A percentile compares a stretch with the other conserved stretches of the same genome.
These are phyloP conservation scores for Noctua pronuba DNA, from an alignment of 2,888 invertebrate species.

Conservation along the genomic window DNA sequence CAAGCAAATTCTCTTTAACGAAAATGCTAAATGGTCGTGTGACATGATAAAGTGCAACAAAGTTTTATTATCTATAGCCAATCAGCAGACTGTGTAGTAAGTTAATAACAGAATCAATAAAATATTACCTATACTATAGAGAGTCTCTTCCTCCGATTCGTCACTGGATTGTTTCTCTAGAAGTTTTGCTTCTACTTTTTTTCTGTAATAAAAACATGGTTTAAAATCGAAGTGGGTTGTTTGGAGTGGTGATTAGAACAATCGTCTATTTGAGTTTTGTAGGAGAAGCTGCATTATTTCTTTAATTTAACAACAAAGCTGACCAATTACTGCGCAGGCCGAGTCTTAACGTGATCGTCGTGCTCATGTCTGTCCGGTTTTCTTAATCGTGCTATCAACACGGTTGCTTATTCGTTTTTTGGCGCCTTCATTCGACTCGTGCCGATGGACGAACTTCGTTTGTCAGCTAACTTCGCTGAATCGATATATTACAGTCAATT, in stretches of 20 bases:
- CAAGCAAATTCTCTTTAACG: not conserved
- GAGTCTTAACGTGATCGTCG: no score
- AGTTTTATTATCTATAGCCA: not conserved
- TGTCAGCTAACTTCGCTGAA: not conserved
- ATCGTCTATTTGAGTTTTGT: not conserved
- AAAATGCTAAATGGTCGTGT: not conserved
- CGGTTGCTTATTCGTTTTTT: no score
- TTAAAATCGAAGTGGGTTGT: not conserved
- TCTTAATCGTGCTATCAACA: no score
- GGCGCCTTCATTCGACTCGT: not conserved
- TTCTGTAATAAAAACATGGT: slow-evolving; percentile 76
- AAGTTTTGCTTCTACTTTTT: slow-evolving; percentile 90
- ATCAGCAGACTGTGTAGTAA: not conserved
- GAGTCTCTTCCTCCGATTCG: slow-evolving; percentile 88
- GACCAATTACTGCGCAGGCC: not conserved
- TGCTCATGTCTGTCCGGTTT: not conserved
- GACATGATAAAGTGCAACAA: not conserved
- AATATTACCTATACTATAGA: slow-evolving; percentile 84
- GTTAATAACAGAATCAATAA: not conserved
- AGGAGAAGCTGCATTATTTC: not conserved
- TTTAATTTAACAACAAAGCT: not conserved
- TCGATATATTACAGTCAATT: not conserved
- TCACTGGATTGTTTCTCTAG: slow-evolving; percentile 88
- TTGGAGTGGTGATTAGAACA: not conserved
- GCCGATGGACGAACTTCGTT: not conserved